phyloP scores from a whole-genome alignment of 2,888 invertebrate species.

The Volucella inanis region DNA sequence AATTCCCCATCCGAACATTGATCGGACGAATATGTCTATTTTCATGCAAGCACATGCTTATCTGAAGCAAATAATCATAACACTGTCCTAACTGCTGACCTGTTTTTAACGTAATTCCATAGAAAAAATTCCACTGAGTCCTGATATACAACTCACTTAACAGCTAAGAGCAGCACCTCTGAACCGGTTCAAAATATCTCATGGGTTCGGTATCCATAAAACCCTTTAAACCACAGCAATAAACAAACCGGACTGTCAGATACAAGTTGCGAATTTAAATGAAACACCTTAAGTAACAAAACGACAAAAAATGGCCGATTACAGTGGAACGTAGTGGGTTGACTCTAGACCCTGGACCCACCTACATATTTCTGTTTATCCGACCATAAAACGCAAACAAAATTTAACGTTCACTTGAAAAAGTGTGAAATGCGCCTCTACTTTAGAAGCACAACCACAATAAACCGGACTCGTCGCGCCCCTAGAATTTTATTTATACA shows the following conservation, averaged over 20 bases:
- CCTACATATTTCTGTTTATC: conserved; percentile 32
- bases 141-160: conserved; percentile 12
- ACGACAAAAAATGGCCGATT: not conserved
- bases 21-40: not conserved
- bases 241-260: conserved; percentile 56
- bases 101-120: conserved; percentile 20
- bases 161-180: not conserved
- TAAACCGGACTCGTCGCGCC: conserved; percentile 29
- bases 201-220: not conserved
- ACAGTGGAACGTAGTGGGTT: not conserved
- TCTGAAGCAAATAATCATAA: conserved; percentile 30
- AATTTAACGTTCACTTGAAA: conserved; percentile 28
- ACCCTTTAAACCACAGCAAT: conserved; percentile 40
- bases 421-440: conserved; percentile 44
- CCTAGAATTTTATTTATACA: not conserved
- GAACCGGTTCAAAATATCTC: conserved; percentile 10
- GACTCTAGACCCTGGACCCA: conserved; percentile 6
- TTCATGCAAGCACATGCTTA: not conserved
- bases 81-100: conserved; percentile 36
- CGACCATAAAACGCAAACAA: conserved; percentile 45
- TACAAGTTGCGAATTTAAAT: conserved; percentile 72
- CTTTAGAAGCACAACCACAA: conserved; percentile 38
- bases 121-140: conserved; percentile 17
- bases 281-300: conserved; percentile 45
- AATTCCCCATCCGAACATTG: not conserved